Evolutionary conservation across 2,888 invertebrate species (phyloP).

Genomic region (Dermolepida albohirtum): DNA sequence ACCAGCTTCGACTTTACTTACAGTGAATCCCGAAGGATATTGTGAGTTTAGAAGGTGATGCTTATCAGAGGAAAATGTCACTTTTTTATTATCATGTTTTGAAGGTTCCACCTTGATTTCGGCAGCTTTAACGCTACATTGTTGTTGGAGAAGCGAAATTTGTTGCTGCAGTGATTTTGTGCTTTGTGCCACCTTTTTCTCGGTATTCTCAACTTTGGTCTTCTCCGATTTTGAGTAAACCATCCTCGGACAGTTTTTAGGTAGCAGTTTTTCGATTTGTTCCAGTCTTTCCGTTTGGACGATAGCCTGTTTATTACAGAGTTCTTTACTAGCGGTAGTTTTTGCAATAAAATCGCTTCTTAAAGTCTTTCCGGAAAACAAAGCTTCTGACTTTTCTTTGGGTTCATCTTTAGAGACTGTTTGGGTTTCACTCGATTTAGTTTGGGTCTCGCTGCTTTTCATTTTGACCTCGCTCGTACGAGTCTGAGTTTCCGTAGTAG

Average conservation of each 20-base stretch:
- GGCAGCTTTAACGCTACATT: conserved; percentile 56
- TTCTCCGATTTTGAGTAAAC: conserved; percentile 17
- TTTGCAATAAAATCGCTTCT: conserved; percentile 50
- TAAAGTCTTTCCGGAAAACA: conserved; percentile 47
- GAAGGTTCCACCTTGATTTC: conserved; percentile 38
- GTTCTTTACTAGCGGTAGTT: conserved; percentile 46
- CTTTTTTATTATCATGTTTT: conserved; percentile 45
- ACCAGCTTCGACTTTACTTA: conserved; percentile 62
- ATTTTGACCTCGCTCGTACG: conserved; percentile 29
- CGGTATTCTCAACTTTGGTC: conserved; percentile 39
- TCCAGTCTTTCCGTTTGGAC: conserved; percentile 55
- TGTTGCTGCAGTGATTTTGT: conserved; percentile 52
- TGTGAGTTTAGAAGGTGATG: conserved; percentile 45
- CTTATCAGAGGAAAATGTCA: conserved; percentile 42
- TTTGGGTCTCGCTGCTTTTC: conserved; percentile 37
- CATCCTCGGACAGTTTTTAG: conserved; percentile 59
- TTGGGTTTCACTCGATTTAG: conserved; percentile 36
- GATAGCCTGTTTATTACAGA: conserved; percentile 49
- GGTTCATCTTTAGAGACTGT: conserved; percentile 24
- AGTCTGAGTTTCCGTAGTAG: conserved; percentile 28
- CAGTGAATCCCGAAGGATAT: conserved; percentile 61
- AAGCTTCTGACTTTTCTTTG: conserved; percentile 22
- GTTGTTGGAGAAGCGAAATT: conserved; percentile 59
- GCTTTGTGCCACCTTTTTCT: conserved; percentile 38
- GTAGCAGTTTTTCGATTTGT: conserved; percentile 55